phyloP scores from a whole-genome alignment of 2,113 vertebrate species.

The Epinephelus lanceolatus region DNA sequence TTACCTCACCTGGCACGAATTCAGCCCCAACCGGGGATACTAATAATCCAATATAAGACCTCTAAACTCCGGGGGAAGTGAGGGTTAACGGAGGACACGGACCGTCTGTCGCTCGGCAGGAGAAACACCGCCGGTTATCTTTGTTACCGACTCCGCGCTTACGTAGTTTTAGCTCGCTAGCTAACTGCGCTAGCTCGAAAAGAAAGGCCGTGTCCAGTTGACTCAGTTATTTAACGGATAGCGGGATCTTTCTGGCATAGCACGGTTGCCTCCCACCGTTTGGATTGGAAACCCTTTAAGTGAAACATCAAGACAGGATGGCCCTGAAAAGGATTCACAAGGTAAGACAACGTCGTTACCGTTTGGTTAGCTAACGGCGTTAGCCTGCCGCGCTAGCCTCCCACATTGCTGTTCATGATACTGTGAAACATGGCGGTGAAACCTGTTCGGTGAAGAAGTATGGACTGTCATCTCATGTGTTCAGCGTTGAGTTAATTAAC shows the following conservation, averaged over 20 bases:
- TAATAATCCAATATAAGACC: neutral
- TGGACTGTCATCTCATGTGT: neutral
- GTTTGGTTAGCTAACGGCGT: neutral
- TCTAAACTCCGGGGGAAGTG: neutral
- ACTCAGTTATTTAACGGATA: constrained; percentile 30
- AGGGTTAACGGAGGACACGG: neutral
- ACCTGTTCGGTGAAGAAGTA: neutral
- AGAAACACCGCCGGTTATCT: constrained; percentile 23
- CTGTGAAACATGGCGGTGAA: constrained; percentile 23
- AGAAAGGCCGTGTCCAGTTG: constrained; percentile 63
- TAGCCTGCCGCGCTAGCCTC: constrained; percentile 62
- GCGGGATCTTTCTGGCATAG: constrained; percentile 53
- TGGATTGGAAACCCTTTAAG: constrained; percentile 30
- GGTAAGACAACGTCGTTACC: constrained; percentile 64
- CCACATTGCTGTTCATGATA: constrained; percentile 33
- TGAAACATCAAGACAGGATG: constrained; percentile 72
- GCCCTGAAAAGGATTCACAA: constrained; percentile 86
- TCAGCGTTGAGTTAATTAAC: neutral
- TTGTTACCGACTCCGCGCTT: constrained; percentile 42
- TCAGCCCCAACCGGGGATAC: neutral
- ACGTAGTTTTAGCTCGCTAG: constrained; percentile 71
- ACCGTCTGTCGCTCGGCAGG: neutral
- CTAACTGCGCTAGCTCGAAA: constrained; percentile 61
- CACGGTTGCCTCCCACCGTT: constrained; percentile 22
- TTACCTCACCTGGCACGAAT: constrained; percentile 29